phyloP scores from a whole-genome alignment of 2,113 vertebrate species.

The Corvus cornix region DNA sequence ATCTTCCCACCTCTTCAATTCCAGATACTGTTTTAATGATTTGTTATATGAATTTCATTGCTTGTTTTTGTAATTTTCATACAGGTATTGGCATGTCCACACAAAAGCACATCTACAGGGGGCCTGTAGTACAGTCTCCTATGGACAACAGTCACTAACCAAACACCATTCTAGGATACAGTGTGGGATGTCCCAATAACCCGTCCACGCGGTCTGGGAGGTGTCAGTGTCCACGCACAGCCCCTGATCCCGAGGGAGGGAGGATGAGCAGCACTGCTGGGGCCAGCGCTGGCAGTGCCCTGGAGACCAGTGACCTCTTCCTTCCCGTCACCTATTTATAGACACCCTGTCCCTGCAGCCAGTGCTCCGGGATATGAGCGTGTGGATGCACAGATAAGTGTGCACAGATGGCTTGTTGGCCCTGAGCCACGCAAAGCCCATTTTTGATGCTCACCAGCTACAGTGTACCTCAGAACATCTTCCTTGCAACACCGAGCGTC shows the following conservation, averaged over 20 bases:
- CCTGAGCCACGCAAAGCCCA: not conserved
- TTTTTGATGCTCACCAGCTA: not conserved
- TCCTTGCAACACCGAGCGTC: rapidly evolving
- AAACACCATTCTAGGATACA: rapidly evolving
- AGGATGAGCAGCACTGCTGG: not conserved
- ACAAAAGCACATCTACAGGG: not conserved
- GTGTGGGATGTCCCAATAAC: not conserved
- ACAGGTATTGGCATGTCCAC: not conserved
- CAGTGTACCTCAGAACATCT: not conserved
- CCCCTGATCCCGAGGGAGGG: not conserved
- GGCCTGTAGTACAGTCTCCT: not conserved
- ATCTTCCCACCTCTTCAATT: not conserved
- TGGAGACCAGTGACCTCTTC: not conserved
- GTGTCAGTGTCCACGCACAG: not conserved
- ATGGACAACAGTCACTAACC: not conserved
- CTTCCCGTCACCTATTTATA: not conserved
- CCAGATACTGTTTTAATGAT: not conserved
- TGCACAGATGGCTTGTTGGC: not conserved
- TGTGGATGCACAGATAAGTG: not conserved
- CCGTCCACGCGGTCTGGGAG: not conserved
- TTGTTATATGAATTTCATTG: not conserved
- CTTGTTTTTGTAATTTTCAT: not conserved
- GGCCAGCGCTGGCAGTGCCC: not conserved
- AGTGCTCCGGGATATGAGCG: rapidly evolving
- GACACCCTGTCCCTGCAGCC: not conserved